A percentile compares a stretch with the other conserved stretches of the same genome.
Evolutionary conservation across 2,113 vertebrate species (phyloP).

Genomic region (Baryphthengus martii): DNA sequence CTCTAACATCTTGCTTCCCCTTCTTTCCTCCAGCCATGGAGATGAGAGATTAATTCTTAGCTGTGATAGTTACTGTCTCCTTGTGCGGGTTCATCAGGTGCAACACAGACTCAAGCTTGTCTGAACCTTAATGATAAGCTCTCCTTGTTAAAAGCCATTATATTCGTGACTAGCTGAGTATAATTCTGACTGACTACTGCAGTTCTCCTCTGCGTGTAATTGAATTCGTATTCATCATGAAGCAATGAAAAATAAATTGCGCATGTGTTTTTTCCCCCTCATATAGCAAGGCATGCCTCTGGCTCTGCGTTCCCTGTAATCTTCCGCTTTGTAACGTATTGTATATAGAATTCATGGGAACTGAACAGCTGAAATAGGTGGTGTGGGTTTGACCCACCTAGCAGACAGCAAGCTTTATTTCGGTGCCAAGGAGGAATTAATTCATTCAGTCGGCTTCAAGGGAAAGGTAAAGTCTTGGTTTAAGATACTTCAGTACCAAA

Average conservation of each 20-base stretch:
- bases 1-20: not conserved
- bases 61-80: not conserved
- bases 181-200: conserved; percentile 54
- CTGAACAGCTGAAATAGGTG: conserved; percentile 13
- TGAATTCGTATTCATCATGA: conserved; percentile 72
- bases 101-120: conserved; percentile 21
- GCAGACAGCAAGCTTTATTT: conserved; percentile 44
- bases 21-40: not conserved
- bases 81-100: conserved; percentile 49
- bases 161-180: conserved; percentile 33
- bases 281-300: conserved; percentile 51
- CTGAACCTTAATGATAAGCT: conserved; percentile 72
- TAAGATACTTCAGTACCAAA: not conserved
- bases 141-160: conserved; percentile 67
- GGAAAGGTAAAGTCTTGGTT: not conserved
- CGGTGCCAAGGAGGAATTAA: not conserved
- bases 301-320: conserved; percentile 53
- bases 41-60: conserved; percentile 9
- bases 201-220: conserved; percentile 60
- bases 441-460: conserved; percentile 19
- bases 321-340: conserved; percentile 12
- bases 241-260: conserved; percentile 71
- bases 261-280: conserved; percentile 31
- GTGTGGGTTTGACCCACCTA: conserved; percentile 50
- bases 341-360: conserved; percentile 62